Evolutionary conservation across 2,797 vertebrate species (phyloP).

Genomic region (Botia kubotai): DNA sequence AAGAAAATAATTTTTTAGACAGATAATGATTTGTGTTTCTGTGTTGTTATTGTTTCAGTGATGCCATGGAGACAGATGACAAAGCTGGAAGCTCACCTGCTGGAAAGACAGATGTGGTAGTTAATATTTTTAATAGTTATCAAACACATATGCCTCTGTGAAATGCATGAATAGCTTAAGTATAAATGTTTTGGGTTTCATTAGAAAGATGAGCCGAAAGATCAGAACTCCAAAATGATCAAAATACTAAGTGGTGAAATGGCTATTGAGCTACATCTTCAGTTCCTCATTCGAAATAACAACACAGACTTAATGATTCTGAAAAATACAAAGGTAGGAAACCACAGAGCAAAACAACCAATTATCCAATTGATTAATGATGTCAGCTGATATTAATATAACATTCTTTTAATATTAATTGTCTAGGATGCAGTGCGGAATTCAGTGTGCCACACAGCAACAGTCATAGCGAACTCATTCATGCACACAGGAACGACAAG

Average conservation of each 20-base stretch:
- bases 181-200: constrained; percentile 26
- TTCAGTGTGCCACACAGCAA: constrained; percentile 98
- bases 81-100: constrained; percentile 84
- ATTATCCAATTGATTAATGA: not conserved
- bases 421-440: constrained; percentile 95
- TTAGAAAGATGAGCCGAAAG: constrained; percentile 93
- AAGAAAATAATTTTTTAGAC: too few species aligned
- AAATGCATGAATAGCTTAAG: not conserved
- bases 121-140: constrained; percentile 44
- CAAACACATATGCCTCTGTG: not conserved
- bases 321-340: constrained; percentile 96
- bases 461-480: constrained; percentile 99
- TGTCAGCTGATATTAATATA: too few species aligned
- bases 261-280: constrained; percentile 97
- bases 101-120: constrained; percentile 86
- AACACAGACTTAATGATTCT: constrained; percentile 99
- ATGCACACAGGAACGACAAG: constrained; percentile 99
- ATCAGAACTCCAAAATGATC: constrained; percentile 99
- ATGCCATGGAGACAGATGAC: constrained; percentile 96
- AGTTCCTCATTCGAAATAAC: constrained; percentile 99
- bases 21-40: not conserved
- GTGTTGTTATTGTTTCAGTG: constrained; percentile 77
- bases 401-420: not conserved
- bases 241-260: constrained; percentile 99
- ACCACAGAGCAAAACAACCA: not conserved